Evolutionary conservation across 2,888 invertebrate species (phyloP).

Genomic region (Diaphora mendica): DNA sequence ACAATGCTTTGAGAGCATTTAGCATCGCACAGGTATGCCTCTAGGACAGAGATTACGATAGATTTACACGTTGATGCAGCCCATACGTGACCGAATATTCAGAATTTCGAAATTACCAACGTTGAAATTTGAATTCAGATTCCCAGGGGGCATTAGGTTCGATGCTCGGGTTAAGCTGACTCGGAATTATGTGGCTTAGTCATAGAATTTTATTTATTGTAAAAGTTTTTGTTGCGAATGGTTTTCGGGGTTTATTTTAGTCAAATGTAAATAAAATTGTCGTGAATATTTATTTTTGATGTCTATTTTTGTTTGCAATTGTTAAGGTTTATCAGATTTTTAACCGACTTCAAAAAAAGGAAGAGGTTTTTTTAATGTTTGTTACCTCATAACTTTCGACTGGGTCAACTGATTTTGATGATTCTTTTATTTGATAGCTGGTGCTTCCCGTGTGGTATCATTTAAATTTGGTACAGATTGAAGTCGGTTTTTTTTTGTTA

Average conservation of each 20-base stretch:
- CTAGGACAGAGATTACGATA: not conserved
- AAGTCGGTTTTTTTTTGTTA: too few species aligned
- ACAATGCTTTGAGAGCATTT: not conserved
- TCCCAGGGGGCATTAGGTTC: conserved; percentile 13
- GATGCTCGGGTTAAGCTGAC: not conserved
- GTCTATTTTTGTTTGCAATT: not conserved
- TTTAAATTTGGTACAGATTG: too few species aligned
- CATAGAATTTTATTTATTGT: conserved; percentile 8
- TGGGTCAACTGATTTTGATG: too few species aligned
- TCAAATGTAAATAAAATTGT: not conserved
- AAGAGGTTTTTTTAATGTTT: too few species aligned
- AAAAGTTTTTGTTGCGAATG: conserved; percentile 15
- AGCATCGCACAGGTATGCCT: not conserved
- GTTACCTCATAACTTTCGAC: too few species aligned
- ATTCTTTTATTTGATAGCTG: too few species aligned
- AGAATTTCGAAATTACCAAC: not conserved
- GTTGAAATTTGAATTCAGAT: conserved; percentile 11
- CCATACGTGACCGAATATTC: not conserved
- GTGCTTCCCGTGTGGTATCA: too few species aligned
- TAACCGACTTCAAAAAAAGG: too few species aligned
- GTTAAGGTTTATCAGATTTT: not conserved
- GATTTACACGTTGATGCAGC: not conserved
- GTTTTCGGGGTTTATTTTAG: not conserved
- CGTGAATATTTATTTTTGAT: not conserved
- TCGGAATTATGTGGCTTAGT: not conserved